A percentile compares a stretch with the other conserved stretches of the same genome.
Evolutionary conservation across 2,797 vertebrate species (phyloP).

Genomic region (Babyrousa celebensis): DNA sequence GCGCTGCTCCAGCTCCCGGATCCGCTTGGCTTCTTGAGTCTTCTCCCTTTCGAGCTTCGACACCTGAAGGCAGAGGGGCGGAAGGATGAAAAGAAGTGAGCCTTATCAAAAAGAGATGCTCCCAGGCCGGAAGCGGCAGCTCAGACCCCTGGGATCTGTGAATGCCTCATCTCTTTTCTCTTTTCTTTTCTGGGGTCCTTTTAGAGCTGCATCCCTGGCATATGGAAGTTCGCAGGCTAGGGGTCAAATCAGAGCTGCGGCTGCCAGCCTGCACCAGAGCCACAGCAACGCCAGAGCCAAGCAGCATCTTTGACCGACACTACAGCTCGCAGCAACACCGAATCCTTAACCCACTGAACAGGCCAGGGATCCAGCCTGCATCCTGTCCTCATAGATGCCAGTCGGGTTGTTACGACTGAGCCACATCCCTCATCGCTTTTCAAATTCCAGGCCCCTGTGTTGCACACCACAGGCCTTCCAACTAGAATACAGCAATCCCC

Average conservation of each 20-base stretch:
- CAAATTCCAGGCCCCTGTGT: background rate
- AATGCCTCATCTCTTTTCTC: background rate
- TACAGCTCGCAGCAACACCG: no score
- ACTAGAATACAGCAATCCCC: background rate
- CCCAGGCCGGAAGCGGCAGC: background rate
- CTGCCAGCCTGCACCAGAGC: no score
- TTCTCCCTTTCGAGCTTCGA: slow-evolving; percentile 98
- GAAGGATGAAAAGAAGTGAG: slow-evolving; percentile 61
- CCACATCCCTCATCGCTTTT: background rate
- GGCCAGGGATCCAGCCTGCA: no score
- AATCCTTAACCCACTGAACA: no score
- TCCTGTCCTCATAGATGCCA: no score
- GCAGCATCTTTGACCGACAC: no score
- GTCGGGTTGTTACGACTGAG: no score
- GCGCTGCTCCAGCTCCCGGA: slow-evolving; percentile 98
- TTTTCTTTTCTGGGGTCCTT: no score
- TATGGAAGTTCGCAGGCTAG: no score
- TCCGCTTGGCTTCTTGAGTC: slow-evolving; percentile 97
- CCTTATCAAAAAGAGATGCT: background rate
- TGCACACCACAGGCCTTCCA: background rate
- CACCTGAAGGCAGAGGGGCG: slow-evolving; percentile 91
- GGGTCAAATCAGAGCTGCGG: no score
- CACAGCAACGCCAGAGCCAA: no score
- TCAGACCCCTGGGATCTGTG: background rate
- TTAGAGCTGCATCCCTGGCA: no score